Evolutionary conservation across 2,113 vertebrate species (phyloP), one percentile per base, ranked within the genome.

Genomic region (Zapornia atra): DNA sequence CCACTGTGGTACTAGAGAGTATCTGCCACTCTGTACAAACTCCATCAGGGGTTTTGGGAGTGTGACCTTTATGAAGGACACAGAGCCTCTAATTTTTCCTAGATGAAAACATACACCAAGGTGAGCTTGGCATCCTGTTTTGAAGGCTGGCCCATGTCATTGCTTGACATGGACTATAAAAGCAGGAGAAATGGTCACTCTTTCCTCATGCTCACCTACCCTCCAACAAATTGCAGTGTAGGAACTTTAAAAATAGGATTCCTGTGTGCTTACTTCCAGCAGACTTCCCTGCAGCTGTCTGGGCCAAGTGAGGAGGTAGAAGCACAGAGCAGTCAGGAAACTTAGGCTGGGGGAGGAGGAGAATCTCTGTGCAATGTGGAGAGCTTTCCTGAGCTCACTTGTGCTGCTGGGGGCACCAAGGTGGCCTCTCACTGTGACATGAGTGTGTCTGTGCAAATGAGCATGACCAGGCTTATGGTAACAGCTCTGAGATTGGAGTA

Each of bases 161-260:
- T 50, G 21, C 44, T 73, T 68, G 31, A 31, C 69, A 61, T 31
- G 56, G 60, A 50, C 22, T 4, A 34, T 9, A 15, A 36, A 25
- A 28, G 9, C 24, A 61, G 69, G 20, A 60, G 54, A 56, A 72
- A 81, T 0, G 7, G 4, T 46, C 42, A 10, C 6, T 0, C 12
- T 53, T 38, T 28, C 54, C 46, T 53, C 64, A 28, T 5, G 46
- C 61, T 66, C 36, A 50, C 44, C 40, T 12, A 18, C 33, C 28
- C 64, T 56, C 31, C 44, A 38, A 14, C 20, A 77, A 28, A 29
- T 1, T 54, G 38, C 28, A 28, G 18, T 14, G 11, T 31, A 48
- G 50, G 40, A 29, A 25, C 10, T 46, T 38, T 25, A 9, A 38
- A 20, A 29, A 5, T 20, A 31, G 61, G 33, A 50, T 50, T 53